Evolutionary conservation across 2,113 vertebrate species (phyloP).

Genomic region (Urocolius indicus): DNA sequence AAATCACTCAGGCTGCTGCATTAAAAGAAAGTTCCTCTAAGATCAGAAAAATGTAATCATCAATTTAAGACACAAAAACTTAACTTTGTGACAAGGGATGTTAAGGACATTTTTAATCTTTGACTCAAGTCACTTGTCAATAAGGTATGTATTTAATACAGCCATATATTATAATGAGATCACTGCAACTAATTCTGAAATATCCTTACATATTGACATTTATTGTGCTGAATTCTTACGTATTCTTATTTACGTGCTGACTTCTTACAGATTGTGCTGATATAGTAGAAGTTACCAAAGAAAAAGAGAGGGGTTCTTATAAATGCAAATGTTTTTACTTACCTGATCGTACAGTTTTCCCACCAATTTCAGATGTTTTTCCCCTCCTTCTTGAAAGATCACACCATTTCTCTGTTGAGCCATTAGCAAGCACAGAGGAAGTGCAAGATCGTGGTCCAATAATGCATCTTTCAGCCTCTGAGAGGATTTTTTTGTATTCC

Average conservation of each 20-base stretch:
- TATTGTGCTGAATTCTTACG: neutral
- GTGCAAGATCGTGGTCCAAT: constrained; percentile 92
- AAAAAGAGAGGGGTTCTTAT: neutral
- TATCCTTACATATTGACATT: neutral
- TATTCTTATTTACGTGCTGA: neutral
- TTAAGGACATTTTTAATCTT: neutral
- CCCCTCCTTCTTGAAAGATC: constrained; percentile 96
- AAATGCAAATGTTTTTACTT: constrained; percentile 34
- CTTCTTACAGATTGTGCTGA: neutral
- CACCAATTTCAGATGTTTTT: constrained; percentile 97
- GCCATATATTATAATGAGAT: neutral
- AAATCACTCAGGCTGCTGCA: neutral
- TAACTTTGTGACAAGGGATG: neutral
- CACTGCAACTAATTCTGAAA: neutral
- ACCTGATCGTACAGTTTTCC: constrained; percentile 98
- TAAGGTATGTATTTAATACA: neutral
- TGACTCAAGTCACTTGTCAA: neutral
- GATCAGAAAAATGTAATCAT: neutral
- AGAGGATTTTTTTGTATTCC: constrained; percentile 99
- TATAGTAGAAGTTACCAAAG: neutral
- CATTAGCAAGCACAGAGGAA: constrained; percentile 96
- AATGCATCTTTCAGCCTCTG: constrained; percentile 95
- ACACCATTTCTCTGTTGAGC: constrained; percentile 95
- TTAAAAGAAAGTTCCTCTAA: neutral
- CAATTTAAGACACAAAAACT: neutral